Conservation (phyloP, 2,113 vertebrate species). For the Spilogale gracilis region DNA sequence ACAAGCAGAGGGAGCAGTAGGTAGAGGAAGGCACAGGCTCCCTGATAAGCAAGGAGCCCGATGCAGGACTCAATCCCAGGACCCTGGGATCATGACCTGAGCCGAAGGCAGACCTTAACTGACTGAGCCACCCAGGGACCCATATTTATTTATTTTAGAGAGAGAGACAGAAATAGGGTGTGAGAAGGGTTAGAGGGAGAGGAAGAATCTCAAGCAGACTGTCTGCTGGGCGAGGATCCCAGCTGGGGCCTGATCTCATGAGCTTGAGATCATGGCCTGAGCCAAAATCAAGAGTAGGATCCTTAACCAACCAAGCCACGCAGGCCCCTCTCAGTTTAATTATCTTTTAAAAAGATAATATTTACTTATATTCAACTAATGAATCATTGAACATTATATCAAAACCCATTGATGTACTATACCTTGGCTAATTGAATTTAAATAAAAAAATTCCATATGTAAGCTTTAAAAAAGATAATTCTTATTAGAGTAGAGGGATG, state of each 20-base stretch:
- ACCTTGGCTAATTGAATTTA: too few relatives aligned
- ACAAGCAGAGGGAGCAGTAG: background rate
- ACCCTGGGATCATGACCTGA: too few relatives aligned
- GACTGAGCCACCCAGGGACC: too few relatives aligned
- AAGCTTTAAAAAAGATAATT: background rate
- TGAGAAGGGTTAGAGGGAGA: too few relatives aligned
- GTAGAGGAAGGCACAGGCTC: background rate
- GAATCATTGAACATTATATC: too few relatives aligned
- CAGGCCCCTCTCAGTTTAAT: background rate
- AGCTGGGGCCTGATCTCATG: background rate
- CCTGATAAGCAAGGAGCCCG: background rate
- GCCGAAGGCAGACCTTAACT: too few relatives aligned
- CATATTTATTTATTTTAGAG: too few relatives aligned
- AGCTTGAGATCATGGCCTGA: background rate
- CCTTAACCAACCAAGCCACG: background rate
- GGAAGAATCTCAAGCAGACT: too few relatives aligned
- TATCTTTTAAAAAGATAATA: background rate
- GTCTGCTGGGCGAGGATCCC: background rate
- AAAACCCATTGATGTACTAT: too few relatives aligned
- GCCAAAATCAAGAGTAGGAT: background rate
- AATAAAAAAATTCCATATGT: too few relatives aligned
- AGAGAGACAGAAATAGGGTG: too few relatives aligned
- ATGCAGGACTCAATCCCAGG: too few relatives aligned
- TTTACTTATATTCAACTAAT: background rate
- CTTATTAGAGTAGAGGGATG: background rate